Evolutionary conservation across 2,888 invertebrate species (phyloP), one percentile per base, ranked within the genome.

Genomic region (Exocentrus adspersus): DNA sequence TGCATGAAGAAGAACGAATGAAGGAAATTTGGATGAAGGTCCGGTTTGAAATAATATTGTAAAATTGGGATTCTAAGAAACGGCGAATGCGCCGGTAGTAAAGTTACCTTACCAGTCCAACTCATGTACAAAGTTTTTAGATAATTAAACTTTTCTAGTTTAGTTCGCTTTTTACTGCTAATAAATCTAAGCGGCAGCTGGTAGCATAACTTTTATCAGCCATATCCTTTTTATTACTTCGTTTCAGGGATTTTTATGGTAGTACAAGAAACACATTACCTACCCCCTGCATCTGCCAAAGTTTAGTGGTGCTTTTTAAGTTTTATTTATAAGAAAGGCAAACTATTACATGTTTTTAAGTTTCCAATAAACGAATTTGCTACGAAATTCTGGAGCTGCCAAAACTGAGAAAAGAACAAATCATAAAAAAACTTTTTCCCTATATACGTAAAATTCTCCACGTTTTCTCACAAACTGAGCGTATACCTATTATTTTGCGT

Each of bases 81-180:
- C 12, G 41, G 41, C n/a, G 41, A 41, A 14, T 41, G 41, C 41
- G 41, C 41, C 5, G 41, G 12, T 41, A 5, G 12, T 5, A 41
- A 41, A 12, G 5, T 14, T 41, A 41, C n/a, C n/a, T n/a, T n/a
- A n/a, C n/a, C n/a, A n/a, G n/a, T n/a, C n/a, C n/a, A n/a, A n/a
- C n/a, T n/a, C n/a, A n/a, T n/a, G n/a, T n/a, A n/a, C n/a, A n/a
- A n/a, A n/a, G n/a, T n/a, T 37, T 37, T n/a, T 12, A 14, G 14
- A 37, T 12, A 48, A 48, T 48, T 48, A 30, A 48, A 48, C 54
- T 54, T 24, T 16, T 10, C 21, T 54, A 16, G 54, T 7, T 54
- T 20, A 24, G 7, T 28, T 12, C 20, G 6, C 12, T 57, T 56
- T 46, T 46, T 32, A 37, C 16, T 10, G 5, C 46, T 12, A 30